phyloP scores from a whole-genome alignment of 2,888 invertebrate genomes.

The Hofmannophila pseudospretella region DNA sequence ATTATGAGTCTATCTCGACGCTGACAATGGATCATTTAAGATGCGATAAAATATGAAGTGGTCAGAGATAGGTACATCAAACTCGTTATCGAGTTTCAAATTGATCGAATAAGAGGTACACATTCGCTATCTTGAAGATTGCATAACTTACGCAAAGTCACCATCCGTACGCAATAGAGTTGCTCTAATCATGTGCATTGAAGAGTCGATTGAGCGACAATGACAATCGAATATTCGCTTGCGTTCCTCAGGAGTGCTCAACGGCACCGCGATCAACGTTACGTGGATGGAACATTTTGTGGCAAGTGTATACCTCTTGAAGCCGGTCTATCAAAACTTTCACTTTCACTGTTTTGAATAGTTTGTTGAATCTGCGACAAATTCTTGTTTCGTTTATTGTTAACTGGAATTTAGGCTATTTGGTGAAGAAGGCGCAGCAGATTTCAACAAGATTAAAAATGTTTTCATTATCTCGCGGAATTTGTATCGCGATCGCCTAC shows the following conservation, averaged over 20 bases:
- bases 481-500: no score
- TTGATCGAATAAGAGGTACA: background rate
- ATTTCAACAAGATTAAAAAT: no score
- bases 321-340: constrained; percentile 50
- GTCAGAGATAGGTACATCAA: background rate
- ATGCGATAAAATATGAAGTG: no score
- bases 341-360: constrained; percentile 49
- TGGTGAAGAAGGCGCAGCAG: no score
- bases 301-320: constrained; percentile 43
- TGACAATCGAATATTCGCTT: constrained; percentile 18
- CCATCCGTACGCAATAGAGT: background rate
- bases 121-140: background rate
- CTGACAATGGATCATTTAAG: background rate
- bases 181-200: background rate
- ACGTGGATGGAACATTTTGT: constrained; percentile 36
- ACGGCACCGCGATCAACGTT: constrained; percentile 27
- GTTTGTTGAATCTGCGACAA: constrained; percentile 14
- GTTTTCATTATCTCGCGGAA: no score
- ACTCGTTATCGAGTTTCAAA: background rate
- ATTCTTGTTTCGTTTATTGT: constrained; percentile 8
- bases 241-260: constrained; percentile 18
- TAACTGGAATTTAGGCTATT: background rate
- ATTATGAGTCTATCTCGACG: no score
- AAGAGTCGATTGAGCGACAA: constrained; percentile 1
- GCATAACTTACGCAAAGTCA: constrained; percentile 7